Conservation (phyloP, 2,888 invertebrate species). For the Drosophila diplacantha region DNA sequence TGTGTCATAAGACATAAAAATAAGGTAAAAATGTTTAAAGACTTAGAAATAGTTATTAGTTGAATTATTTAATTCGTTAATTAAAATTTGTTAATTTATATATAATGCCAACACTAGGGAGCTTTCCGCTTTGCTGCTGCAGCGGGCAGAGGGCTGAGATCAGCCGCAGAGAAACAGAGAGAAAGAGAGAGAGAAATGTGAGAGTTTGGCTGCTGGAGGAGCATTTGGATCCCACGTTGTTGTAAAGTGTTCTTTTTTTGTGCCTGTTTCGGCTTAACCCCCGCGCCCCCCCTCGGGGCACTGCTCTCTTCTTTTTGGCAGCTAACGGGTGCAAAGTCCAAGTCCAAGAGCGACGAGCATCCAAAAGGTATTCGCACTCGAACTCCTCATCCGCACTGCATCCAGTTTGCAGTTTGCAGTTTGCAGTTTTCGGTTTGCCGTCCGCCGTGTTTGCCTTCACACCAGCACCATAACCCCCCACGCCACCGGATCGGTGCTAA, state of each 20-base stretch:
- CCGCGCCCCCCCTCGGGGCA: not conserved
- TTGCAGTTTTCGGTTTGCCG: constrained; percentile 16
- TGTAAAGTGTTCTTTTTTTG: constrained; percentile 15
- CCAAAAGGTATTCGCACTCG: constrained; percentile 20
- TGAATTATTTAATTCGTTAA: not conserved
- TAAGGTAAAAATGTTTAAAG: too few relatives aligned
- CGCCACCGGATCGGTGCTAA: constrained; percentile 40
- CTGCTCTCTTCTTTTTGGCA: constrained; percentile 44
- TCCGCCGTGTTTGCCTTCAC: constrained; percentile 53
- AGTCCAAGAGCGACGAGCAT: constrained; percentile 38
- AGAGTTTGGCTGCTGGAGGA: constrained; percentile 12
- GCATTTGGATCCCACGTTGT: constrained; percentile 32
- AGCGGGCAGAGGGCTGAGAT: constrained; percentile 3
- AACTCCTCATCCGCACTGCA: constrained; percentile 8
- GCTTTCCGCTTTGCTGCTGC: constrained; percentile 5
- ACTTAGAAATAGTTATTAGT: not conserved
- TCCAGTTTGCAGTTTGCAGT: constrained; percentile 35
- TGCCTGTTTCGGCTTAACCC: constrained; percentile 5
- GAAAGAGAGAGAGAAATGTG: not conserved
- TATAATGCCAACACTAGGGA: not conserved
- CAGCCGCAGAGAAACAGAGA: not conserved
- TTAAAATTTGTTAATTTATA: not conserved
- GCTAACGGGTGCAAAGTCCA: constrained; percentile 61
- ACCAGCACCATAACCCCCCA: constrained; percentile 21
- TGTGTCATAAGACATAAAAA: too few relatives aligned